A percentile compares a stretch with the other conserved stretches of the same genome.
phyloP scores from a whole-genome alignment of 2,797 vertebrate species.

The Falco columbarius region DNA sequence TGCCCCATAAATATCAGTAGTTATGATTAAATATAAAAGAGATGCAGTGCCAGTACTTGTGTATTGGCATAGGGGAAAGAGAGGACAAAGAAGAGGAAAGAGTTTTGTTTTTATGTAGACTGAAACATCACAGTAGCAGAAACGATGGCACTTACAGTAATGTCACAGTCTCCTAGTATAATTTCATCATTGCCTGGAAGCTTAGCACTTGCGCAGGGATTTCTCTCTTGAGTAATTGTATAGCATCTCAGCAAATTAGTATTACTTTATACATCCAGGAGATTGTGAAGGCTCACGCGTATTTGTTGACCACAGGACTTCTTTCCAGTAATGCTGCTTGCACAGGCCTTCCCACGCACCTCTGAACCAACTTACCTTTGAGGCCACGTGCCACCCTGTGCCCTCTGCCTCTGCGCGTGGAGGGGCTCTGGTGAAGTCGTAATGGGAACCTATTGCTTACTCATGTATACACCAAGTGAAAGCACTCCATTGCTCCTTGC shows the following conservation, averaged over 20 bases:
- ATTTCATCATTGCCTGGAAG: constrained; percentile 45
- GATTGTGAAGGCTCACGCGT: background rate
- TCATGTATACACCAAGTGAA: background rate
- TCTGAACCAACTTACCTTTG: background rate
- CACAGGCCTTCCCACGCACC: background rate
- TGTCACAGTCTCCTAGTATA: background rate
- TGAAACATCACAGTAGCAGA: background rate
- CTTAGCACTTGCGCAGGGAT: background rate
- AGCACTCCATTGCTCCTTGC: background rate
- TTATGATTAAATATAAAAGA: background rate
- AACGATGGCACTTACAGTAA: constrained; percentile 21
- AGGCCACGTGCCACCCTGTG: background rate
- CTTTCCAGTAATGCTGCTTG: background rate
- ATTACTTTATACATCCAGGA: background rate
- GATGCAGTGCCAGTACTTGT: background rate
- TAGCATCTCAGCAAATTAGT: background rate
- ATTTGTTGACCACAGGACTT: background rate
- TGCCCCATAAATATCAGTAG: background rate
- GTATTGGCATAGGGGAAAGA: background rate
- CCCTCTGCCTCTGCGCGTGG: background rate
- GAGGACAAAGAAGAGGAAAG: background rate
- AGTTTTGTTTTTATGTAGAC: constrained; percentile 7
- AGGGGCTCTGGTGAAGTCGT: background rate
- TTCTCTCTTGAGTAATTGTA: background rate
- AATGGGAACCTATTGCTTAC: background rate